Percentiles rank a stretch among this genome's conserved stretches.
These are phyloP conservation scores for Cyprinella venusta DNA, from an alignment of 2,797 vertebrate genomes.

Conservation along the genomic window DNA sequence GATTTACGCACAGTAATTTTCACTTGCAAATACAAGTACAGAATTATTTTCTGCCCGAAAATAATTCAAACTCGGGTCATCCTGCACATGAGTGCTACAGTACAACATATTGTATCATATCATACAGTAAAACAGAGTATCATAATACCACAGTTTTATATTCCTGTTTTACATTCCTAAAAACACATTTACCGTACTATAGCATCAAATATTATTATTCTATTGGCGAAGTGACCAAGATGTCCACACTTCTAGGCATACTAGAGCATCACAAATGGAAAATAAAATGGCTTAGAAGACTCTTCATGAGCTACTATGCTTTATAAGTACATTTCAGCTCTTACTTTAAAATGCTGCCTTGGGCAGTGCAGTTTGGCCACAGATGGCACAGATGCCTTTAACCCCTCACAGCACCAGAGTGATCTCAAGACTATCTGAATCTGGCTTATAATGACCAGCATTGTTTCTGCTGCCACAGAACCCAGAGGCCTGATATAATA, in stretches of 20 bases:
- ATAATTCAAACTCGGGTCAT: neutral
- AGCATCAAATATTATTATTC: too few species aligned
- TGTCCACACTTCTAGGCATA: neutral
- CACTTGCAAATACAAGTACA: slow-evolving; percentile 27
- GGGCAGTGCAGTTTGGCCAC: slow-evolving; percentile 31
- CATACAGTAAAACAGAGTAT: neutral
- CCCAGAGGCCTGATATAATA: slow-evolving; percentile 55
- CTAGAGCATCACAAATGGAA: neutral
- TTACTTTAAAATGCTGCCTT: slow-evolving; percentile 1
- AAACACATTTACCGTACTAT: too few species aligned
- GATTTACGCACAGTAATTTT: slow-evolving; percentile 23
- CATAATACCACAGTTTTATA: neutral
- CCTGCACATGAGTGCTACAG: neutral
- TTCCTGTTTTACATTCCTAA: neutral
- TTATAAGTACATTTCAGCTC: neutral
- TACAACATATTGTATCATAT: neutral
- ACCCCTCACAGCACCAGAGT: slow-evolving; percentile 27
- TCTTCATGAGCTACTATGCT: neutral
- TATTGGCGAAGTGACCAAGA: neutral
- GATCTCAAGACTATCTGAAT: slow-evolving; percentile 29
- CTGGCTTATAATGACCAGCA: slow-evolving; percentile 36
- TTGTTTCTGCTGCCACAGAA: slow-evolving; percentile 55
- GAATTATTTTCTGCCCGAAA: neutral
- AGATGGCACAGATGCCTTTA: slow-evolving; percentile 34
- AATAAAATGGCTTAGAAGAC: neutral